phyloP scores from a whole-genome alignment of 2,888 invertebrate genomes.

The Strigamia maritima region DNA sequence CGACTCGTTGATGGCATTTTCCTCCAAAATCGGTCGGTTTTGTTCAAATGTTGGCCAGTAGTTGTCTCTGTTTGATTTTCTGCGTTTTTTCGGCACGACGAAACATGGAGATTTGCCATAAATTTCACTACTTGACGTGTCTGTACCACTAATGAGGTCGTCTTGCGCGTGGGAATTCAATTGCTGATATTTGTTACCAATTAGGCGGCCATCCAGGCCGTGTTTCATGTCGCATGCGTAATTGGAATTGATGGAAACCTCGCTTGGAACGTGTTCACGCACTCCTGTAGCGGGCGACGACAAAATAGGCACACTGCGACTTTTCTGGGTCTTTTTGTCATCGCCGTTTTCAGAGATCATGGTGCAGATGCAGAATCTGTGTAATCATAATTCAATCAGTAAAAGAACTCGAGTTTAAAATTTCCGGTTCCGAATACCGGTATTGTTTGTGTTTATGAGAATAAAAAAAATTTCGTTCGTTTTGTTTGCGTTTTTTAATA shows the following conservation, averaged over 20 bases:
- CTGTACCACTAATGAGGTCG: conserved; percentile 22
- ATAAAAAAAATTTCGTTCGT: no score
- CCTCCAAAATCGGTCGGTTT: not conserved
- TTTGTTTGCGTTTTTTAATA: not conserved
- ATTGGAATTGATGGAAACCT: not conserved
- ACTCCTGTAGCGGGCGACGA: not conserved
- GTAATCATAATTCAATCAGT: not conserved
- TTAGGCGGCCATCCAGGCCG: not conserved
- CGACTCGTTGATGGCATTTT: not conserved
- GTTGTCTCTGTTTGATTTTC: not conserved
- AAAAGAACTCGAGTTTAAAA: not conserved
- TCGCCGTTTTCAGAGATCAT: not conserved
- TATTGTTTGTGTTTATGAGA: no score
- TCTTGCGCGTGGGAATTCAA: not conserved
- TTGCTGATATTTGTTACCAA: not conserved
- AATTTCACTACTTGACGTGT: conserved; percentile 31
- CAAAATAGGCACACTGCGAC: conserved; percentile 26
- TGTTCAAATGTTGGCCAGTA: conserved; percentile 4
- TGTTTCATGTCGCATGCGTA: not conserved
- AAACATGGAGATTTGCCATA: not conserved
- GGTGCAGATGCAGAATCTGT: not conserved
- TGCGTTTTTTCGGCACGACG: not conserved
- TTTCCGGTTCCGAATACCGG: no score
- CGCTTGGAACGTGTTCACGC: not conserved
- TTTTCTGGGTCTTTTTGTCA: conserved; percentile 28